phyloP scores from a whole-genome alignment of 1,140 invertebrate species.

The Epicauta chinensis region DNA sequence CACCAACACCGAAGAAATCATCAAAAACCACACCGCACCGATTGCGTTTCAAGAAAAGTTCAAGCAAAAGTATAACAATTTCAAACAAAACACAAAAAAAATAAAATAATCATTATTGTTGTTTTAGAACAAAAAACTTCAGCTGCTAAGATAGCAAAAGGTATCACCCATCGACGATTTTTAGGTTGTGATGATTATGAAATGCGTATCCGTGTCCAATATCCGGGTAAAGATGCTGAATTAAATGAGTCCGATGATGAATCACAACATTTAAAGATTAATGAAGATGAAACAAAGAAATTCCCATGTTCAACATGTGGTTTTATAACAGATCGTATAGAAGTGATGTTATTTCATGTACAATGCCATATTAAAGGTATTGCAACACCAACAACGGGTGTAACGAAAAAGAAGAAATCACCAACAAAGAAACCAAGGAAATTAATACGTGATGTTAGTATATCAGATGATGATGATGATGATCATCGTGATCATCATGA shows the following conservation, averaged over 20 bases:
- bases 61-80: too few species aligned
- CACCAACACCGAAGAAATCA: slow-evolving; percentile 40
- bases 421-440: slow-evolving; percentile 4
- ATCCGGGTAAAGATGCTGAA: slow-evolving; percentile 33
- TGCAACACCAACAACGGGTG: background rate
- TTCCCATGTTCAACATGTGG: slow-evolving; percentile 60
- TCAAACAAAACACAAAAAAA: background rate
- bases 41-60: background rate
- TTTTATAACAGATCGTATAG: slow-evolving; percentile 58
- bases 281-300: slow-evolving; percentile 18
- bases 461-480: slow-evolving; percentile 8
- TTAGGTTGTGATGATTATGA: slow-evolving; percentile 55
- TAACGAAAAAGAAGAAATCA: slow-evolving; percentile 20
- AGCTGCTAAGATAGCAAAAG: slow-evolving; percentile 9
- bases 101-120: too few species aligned
- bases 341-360: slow-evolving; percentile 63
- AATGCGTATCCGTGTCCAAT: slow-evolving; percentile 53
- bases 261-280: slow-evolving; percentile 11
- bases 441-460: slow-evolving; percentile 3
- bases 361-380: slow-evolving; percentile 48
- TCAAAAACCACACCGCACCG: background rate
- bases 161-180: slow-evolving; percentile 49
- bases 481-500: background rate
- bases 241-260: slow-evolving; percentile 24
- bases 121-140: background rate